Conservation (phyloP, 1,140 invertebrate genomes). For the Galleria mellonella region DNA sequence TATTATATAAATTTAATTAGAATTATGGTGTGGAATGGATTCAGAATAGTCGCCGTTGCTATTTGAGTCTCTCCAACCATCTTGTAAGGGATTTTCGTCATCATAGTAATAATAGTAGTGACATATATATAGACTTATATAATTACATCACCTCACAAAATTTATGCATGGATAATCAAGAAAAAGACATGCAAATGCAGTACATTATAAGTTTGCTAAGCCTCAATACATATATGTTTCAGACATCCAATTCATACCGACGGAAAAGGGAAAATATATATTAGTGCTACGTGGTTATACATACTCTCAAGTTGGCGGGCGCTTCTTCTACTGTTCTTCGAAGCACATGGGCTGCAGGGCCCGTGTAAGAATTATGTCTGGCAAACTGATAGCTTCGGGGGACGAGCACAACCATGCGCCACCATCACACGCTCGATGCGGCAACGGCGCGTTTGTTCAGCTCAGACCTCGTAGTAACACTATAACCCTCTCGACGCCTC, state of each 20-base stretch:
- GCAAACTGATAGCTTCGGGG: constrained; percentile 48
- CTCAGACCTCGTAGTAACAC: constrained; percentile 34
- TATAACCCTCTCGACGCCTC: constrained; percentile 12
- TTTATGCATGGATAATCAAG: too few relatives aligned
- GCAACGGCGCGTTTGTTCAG: constrained; percentile 62
- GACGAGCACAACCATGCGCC: constrained; percentile 59
- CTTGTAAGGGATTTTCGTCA: too few relatives aligned
- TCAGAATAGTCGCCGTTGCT: too few relatives aligned
- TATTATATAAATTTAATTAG: too few relatives aligned
- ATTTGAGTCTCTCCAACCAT: too few relatives aligned
- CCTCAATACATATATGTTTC: constrained; percentile 28
- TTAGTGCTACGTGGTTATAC: constrained; percentile 61
- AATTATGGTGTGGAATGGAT: too few relatives aligned
- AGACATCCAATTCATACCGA: constrained; percentile 67
- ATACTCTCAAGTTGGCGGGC: constrained; percentile 63
- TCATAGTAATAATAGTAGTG: too few relatives aligned
- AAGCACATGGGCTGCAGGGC: constrained; percentile 65
- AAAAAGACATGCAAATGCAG: not conserved
- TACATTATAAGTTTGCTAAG: constrained; percentile 9
- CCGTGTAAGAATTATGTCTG: constrained; percentile 44
- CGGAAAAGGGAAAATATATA: constrained; percentile 66
- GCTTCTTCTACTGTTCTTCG: constrained; percentile 67
- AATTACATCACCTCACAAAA: too few relatives aligned
- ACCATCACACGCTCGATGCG: constrained; percentile 58
- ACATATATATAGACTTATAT: too few relatives aligned